These are phyloP conservation scores for Cordilura impudica DNA, from an alignment of 2,888 invertebrate genomes.

Conservation along the genomic window DNA sequence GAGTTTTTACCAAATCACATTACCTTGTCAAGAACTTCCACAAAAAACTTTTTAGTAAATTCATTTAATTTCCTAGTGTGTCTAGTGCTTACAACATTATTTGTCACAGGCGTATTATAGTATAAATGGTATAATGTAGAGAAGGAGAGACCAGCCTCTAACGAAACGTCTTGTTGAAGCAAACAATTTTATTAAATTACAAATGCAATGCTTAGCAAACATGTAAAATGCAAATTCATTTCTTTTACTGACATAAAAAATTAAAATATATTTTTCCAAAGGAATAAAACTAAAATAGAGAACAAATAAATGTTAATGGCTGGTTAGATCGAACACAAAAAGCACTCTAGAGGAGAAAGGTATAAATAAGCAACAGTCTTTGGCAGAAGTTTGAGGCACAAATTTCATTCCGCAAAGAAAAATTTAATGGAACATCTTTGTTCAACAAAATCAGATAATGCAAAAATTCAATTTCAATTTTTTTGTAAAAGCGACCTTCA, in stretches of 20 bases:
- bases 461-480: too few relatives aligned
- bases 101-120: background rate
- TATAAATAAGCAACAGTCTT: too few relatives aligned
- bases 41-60: too few relatives aligned
- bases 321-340: too few relatives aligned
- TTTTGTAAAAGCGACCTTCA: too few relatives aligned
- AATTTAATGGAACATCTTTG: too few relatives aligned
- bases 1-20: too few relatives aligned
- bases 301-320: background rate
- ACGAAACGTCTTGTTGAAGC: constrained; percentile 11
- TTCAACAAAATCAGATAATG: too few relatives aligned
- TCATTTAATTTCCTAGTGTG: background rate
- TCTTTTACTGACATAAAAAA: constrained; percentile 3
- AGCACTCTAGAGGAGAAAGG: too few relatives aligned
- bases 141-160: constrained; percentile 13
- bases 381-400: too few relatives aligned
- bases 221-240: constrained; percentile 49
- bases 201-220: constrained; percentile 37
- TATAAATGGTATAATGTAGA: constrained; percentile 1
- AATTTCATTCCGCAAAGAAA: too few relatives aligned
- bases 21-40: too few relatives aligned
- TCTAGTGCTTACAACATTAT: background rate
- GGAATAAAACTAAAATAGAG: background rate
- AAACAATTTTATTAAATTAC: constrained; percentile 46
- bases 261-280: background rate